These are phyloP conservation scores for Tethya wilhelma DNA, from an alignment of 37 sponge, comb jelly and placozoan genomes.

Conservation along the genomic window DNA sequence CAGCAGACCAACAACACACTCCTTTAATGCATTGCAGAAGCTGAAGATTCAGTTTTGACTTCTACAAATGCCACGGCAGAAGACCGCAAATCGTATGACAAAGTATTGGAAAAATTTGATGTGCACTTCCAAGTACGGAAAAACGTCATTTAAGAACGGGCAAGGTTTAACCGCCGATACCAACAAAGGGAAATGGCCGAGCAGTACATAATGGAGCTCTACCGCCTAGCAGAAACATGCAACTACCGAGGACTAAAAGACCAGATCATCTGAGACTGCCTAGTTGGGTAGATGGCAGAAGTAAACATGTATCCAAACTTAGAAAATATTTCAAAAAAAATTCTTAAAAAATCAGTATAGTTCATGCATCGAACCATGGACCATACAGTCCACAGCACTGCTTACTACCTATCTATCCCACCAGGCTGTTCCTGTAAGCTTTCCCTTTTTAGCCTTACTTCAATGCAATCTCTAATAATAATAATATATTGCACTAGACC, in stretches of 20 bases:
- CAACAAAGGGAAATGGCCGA: slow-evolving; percentile 25
- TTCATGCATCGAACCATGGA: too few species aligned
- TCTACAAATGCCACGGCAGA: slow-evolving; percentile 20
- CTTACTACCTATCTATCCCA: too few species aligned
- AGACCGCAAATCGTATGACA: background rate
- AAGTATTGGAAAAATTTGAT: too few species aligned
- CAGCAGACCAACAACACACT: slow-evolving; percentile 13
- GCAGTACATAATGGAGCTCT: slow-evolving; percentile 28
- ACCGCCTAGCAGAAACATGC: slow-evolving; percentile 16
- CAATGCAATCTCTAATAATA: too few species aligned
- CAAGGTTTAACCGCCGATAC: slow-evolving; percentile 15
- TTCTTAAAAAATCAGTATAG: too few species aligned
- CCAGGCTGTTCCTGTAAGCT: too few species aligned
- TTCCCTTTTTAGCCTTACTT: too few species aligned
- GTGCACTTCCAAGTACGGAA: too few species aligned
- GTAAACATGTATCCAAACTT: too few species aligned
- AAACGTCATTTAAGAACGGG: slow-evolving; percentile 29
- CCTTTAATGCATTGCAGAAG: slow-evolving; percentile 29
- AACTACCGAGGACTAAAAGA: slow-evolving; percentile 13
- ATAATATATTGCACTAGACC: too few species aligned
- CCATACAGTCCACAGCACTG: too few species aligned
- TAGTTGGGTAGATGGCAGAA: slow-evolving; percentile 27
- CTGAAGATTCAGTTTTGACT: slow-evolving; percentile 12
- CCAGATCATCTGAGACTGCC: slow-evolving; percentile 30
- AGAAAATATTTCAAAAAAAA: too few species aligned